These are phyloP conservation scores for Morpho achilles DNA, from an alignment of 2,888 invertebrate species.

Conservation along the genomic window DNA sequence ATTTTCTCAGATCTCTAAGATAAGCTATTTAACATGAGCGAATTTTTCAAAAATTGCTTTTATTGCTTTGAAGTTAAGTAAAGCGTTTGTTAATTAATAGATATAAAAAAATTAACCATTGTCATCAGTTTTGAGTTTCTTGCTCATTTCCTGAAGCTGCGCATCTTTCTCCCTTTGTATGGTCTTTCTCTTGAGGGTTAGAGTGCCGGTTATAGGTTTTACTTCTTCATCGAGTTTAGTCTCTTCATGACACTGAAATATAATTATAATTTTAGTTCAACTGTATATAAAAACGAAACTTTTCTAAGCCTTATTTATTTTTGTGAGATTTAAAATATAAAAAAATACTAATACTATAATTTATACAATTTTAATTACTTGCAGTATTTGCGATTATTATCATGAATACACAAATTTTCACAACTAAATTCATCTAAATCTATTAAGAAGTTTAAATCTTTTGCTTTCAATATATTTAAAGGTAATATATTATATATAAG, in stretches of 20 bases:
- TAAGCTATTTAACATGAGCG: no score
- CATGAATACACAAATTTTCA: no score
- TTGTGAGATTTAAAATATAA: no score
- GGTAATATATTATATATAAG: not conserved
- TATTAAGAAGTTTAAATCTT: no score
- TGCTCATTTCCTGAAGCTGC: constrained; percentile 96
- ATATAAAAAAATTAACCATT: constrained; percentile 82
- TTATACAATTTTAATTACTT: no score
- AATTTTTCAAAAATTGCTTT: no score
- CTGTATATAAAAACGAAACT: no score
- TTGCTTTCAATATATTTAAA: not conserved
- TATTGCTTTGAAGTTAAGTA: not conserved
- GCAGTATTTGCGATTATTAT: no score
- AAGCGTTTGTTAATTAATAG: not conserved
- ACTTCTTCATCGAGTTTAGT: constrained; percentile 83
- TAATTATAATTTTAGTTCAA: not conserved
- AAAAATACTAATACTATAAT: no score
- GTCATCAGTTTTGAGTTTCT: constrained; percentile 98
- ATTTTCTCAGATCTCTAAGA: no score
- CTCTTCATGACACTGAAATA: constrained; percentile 84
- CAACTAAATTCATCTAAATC: no score
- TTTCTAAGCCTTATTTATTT: no score
- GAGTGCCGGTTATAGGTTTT: constrained; percentile 85
- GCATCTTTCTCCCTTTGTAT: constrained; percentile 87
- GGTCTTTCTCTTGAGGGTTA: constrained; percentile 88